A percentile compares a stretch with the other conserved stretches of the same genome.
phyloP scores from a whole-genome alignment of 2,797 vertebrate species.

The Amblyopsis hoosieri region DNA sequence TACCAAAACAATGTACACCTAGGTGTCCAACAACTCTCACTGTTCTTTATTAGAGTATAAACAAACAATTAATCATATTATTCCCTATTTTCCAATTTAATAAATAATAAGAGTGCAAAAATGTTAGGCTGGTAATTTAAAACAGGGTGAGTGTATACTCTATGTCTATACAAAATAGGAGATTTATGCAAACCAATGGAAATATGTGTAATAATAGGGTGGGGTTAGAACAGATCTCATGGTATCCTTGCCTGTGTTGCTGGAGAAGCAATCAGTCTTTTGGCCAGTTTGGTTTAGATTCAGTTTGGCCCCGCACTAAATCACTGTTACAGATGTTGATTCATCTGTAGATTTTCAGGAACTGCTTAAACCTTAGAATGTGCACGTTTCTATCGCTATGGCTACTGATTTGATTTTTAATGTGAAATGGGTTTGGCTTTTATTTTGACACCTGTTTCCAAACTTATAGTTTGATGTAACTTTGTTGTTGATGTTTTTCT shows the following conservation, averaged over 20 bases:
- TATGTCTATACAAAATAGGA: conserved; percentile 2
- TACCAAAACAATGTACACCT: background rate
- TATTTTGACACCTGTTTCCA: background rate
- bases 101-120: conserved; percentile 15
- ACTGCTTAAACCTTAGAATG: background rate
- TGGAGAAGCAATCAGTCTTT: conserved; percentile 55
- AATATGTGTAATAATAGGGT: background rate
- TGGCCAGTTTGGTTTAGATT: conserved; percentile 21
- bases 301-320: conserved; percentile 8
- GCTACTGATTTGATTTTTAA: background rate
- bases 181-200: conserved; percentile 30
- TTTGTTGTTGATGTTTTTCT: conserved; percentile 1
- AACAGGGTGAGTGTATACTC: conserved; percentile 7
- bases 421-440: background rate
- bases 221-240: conserved; percentile 34
- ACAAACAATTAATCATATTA: background rate
- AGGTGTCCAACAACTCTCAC: conserved; percentile 3
- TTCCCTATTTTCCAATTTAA: conserved; percentile 6
- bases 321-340: conserved; percentile 16
- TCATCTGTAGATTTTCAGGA: conserved; percentile 30
- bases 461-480: no score
- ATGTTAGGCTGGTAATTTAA: conserved; percentile 26
- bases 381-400: background rate
- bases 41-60: background rate
- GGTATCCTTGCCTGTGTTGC: conserved; percentile 21